phyloP scores from a whole-genome alignment of 37 sponge, comb jelly and placozoan species.

The Lycopodina hypogea region DNA sequence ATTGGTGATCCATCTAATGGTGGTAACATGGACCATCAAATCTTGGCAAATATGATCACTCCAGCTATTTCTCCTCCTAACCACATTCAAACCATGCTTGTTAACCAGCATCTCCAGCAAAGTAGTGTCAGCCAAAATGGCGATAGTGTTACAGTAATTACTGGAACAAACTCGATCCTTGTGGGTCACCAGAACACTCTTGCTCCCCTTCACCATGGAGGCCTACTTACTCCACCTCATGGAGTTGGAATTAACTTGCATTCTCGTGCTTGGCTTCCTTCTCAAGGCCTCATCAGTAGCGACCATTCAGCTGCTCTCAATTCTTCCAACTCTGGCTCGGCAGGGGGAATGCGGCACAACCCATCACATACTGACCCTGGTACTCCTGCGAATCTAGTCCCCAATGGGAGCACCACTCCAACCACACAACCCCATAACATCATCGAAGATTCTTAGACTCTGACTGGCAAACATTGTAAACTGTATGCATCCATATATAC shows the following conservation, averaged over 20 bases:
- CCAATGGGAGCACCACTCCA: constrained; percentile 40
- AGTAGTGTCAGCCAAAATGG: constrained; percentile 10
- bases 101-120: constrained; percentile 28
- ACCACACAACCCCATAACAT: constrained; percentile 43
- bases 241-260: not conserved
- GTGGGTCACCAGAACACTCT: constrained; percentile 1
- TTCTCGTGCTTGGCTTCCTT: not conserved
- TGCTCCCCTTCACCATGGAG: not conserved
- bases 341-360: not conserved
- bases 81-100: constrained; percentile 37
- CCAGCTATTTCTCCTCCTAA: constrained; percentile 31
- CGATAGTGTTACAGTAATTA: constrained; percentile 15
- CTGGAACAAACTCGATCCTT: constrained; percentile 10
- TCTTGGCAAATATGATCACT: constrained; percentile 22
- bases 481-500: too few relatives aligned
- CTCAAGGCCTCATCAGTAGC: not conserved
- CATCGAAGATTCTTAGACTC: constrained; percentile 27
- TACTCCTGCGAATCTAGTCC: constrained; percentile 25
- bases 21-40: not conserved
- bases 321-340: not conserved
- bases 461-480: too few relatives aligned
- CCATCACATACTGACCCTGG: constrained; percentile 31
- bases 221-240: not conserved
- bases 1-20: not conserved
- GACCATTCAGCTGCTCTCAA: constrained; percentile 19